A percentile compares a stretch with the other conserved stretches of the same genome.
Evolutionary conservation across 2,797 vertebrate species (phyloP).

Genomic region (Synanceia verrucosa): DNA sequence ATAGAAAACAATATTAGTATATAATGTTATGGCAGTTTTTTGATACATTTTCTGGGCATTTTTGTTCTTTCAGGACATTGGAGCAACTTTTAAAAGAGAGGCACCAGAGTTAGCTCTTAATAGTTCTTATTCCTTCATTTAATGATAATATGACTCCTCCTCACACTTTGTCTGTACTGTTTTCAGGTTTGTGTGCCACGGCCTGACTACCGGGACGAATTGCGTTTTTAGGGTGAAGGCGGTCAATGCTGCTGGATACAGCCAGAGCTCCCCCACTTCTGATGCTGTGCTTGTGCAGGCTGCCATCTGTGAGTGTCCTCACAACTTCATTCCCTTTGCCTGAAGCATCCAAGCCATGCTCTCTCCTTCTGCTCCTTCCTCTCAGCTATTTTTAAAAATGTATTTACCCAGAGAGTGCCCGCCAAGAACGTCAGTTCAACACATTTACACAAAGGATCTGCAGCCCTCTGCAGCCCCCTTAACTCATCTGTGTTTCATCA

Average conservation of each 20-base stretch:
- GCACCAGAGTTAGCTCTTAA: not conserved
- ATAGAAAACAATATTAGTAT: not conserved
- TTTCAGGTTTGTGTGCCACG: constrained; percentile 93
- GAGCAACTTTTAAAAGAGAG: not conserved
- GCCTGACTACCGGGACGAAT: constrained; percentile 84
- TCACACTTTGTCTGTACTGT: not conserved
- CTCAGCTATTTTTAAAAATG: constrained; percentile 27
- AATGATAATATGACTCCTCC: not conserved
- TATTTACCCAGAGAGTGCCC: constrained; percentile 4
- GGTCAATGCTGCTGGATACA: constrained; percentile 96
- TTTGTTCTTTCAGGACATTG: not conserved
- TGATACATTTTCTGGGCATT: not conserved
- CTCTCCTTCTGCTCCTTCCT: constrained; percentile 1
- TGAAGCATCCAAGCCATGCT: constrained; percentile 10
- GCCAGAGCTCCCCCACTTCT: constrained; percentile 87
- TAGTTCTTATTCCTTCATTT: not conserved
- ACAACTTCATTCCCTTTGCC: constrained; percentile 10
- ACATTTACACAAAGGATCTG: not conserved
- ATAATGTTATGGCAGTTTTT: not conserved
- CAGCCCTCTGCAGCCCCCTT: not conserved
- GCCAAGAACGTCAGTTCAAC: not conserved
- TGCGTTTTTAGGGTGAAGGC: constrained; percentile 94
- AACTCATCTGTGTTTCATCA: constrained; percentile 9
- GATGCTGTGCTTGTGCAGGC: constrained; percentile 91
- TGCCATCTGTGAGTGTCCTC: constrained; percentile 88